A percentile compares a stretch with the other conserved stretches of the same genome.
These are phyloP conservation scores for Macrobrachium nipponense DNA, from an alignment of 1,140 invertebrate species.

Conservation along the genomic window DNA sequence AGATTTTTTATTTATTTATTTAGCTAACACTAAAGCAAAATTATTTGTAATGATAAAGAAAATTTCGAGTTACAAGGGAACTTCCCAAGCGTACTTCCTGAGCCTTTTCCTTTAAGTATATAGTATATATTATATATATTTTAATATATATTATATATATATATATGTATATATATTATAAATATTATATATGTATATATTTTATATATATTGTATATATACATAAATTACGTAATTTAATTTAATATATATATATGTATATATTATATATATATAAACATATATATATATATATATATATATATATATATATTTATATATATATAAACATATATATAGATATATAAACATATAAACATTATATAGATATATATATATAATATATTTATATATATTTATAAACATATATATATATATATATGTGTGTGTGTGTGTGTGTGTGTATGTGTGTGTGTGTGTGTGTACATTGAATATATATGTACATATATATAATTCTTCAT, in stretches of 20 bases:
- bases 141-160: conserved; percentile 6
- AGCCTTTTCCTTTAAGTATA: too few relatives aligned
- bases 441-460: neutral
- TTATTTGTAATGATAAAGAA: too few relatives aligned
- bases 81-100: too few relatives aligned
- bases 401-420: neutral
- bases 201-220: conserved; percentile 6
- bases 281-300: neutral
- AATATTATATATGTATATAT: neutral
- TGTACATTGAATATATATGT: neutral
- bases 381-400: neutral
- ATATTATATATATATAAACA: conserved; percentile 3
- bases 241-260: conserved; percentile 7
- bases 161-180: conserved; percentile 1
- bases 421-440: neutral
- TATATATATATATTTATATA: conserved; percentile 10
- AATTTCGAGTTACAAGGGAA: too few relatives aligned
- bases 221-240: too few relatives aligned
- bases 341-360: neutral
- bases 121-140: conserved; percentile 1
- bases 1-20: too few relatives aligned
- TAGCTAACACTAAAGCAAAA: too few relatives aligned
- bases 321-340: conserved; percentile 1
- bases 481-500: neutral
- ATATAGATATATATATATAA: conserved; percentile 9